Conservation (phyloP, 1,140 invertebrate genomes). For the Charaxes varanes region DNA sequence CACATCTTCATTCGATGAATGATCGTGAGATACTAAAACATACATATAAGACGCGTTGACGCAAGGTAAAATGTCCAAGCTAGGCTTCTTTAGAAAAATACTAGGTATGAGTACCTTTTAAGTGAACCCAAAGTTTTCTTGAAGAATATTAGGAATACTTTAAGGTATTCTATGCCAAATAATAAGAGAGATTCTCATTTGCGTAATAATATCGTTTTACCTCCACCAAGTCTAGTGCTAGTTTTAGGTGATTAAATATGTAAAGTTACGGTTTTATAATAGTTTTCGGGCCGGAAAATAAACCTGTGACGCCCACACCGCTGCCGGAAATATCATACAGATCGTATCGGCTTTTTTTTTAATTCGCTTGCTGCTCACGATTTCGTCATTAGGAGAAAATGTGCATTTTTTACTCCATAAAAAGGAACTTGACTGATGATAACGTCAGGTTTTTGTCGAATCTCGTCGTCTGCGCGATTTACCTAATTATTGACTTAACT, state of each 20-base stretch:
- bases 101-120: too few species aligned
- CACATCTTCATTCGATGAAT: conserved; percentile 24
- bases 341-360: conserved; percentile 50
- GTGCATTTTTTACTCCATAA: conserved; percentile 49
- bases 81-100: too few species aligned
- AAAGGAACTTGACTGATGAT: conserved; percentile 51
- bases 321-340: conserved; percentile 57
- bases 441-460: conserved; percentile 29
- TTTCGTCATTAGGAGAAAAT: conserved; percentile 63
- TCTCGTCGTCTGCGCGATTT: not conserved
- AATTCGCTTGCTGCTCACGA: conserved; percentile 52
- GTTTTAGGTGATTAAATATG: conserved; percentile 47
- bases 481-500: conserved; percentile 10
- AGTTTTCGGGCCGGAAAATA: conserved; percentile 41
- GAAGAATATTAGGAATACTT: too few species aligned
- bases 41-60: not conserved
- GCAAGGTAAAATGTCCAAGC: too few species aligned
- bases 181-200: too few species aligned
- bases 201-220: too few species aligned
- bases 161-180: too few species aligned
- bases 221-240: too few species aligned
- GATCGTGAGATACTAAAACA: conserved; percentile 9
- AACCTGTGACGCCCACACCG: conserved; percentile 49
- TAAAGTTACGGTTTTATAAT: conserved; percentile 45
- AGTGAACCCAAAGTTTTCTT: too few species aligned